Base-by-base conservation (phyloP, 2,888 invertebrate species). In the Rhamphomyia laevipes region DNA sequence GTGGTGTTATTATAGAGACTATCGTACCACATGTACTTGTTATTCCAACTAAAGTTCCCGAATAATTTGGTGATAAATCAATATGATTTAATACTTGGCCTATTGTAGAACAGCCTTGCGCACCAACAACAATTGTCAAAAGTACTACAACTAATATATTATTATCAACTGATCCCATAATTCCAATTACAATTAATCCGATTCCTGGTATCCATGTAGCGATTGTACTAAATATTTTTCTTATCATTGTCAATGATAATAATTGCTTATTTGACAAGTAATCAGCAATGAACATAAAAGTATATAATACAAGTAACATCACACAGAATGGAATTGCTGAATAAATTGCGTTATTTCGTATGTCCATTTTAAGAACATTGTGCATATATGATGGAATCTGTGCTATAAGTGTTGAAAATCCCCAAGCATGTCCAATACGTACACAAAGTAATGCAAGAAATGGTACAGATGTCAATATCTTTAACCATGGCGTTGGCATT, bases 381-480 rank as follows among this genome's bases (percentile, higher is more conserved):
- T 75, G 75, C 73, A 84, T 76, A 57, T 82, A 85, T 0, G 76
- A 76, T 0, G 84, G 84, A 55, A 81, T 77, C 62, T 83, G 77
- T 0, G 81, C 80, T 56, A 83, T 70, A 5, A 84, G 66, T 0
- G 80, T 82, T 73, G 80, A 81, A 60, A 78, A 79, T 1, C 82
- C 83, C 82, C 82, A 85, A 56, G 77, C 77, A 55, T 81, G 78
- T 1, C 78, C 74, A 51, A 76, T 73, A 58, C 82, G 79, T 0
- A 75, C 77, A 1, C 80, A 62, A 1, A 75, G 61, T 1, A 65
- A 44, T 1, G 64, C 60, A 74, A 77, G 75, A 63, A 84, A 75
- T 0, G 84, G 82, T 1, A 75, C 56, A 0, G 87, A 88, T 0
- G 81, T 84, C 43, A 82, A 70, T 53, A 92, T 86, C 5, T 77